phyloP scores from a whole-genome alignment of 1,140 invertebrate genomes.

The Drosophila malerkotliana region DNA sequence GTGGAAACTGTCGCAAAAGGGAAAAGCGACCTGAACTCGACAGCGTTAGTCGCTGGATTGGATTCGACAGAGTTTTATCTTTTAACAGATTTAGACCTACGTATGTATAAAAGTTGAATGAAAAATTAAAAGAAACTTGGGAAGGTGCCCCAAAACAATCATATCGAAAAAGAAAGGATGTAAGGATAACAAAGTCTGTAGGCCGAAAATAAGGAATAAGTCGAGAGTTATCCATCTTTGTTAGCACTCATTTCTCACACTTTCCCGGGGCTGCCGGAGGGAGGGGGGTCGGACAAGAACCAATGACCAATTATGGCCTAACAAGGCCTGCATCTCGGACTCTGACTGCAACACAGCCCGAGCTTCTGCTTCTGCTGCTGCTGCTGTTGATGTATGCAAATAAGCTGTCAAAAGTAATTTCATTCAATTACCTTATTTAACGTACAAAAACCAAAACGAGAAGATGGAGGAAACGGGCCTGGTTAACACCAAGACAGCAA shows the following conservation, averaged over 20 bases:
- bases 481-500: slow-evolving; percentile 33
- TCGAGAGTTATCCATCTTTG: slow-evolving; percentile 65
- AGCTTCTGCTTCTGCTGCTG: slow-evolving; percentile 33
- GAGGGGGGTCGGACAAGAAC: slow-evolving; percentile 39
- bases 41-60: slow-evolving; percentile 29
- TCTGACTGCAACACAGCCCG: background rate
- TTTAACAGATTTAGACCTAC: too few relatives aligned
- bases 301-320: slow-evolving; percentile 81
- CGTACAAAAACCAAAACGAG: slow-evolving; percentile 53
- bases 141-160: slow-evolving; percentile 7
- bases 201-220: slow-evolving; percentile 4
- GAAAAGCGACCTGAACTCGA: slow-evolving; percentile 8
- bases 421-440: slow-evolving; percentile 83
- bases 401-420: slow-evolving; percentile 83
- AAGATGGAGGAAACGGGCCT: background rate
- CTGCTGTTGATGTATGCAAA: slow-evolving; percentile 79
- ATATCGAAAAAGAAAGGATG: slow-evolving; percentile 51
- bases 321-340: slow-evolving; percentile 58
- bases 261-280: slow-evolving; percentile 14
- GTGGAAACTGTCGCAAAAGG: slow-evolving; percentile 64
- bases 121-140: background rate
- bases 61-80: slow-evolving; percentile 74
- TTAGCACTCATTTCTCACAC: slow-evolving; percentile 74
- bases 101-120: too few relatives aligned
- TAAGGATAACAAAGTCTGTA: slow-evolving; percentile 12